Percentiles rank a stretch among this genome's conserved stretches.
Conservation (phyloP, 1,140 invertebrate species). For the Eueides isabella region DNA sequence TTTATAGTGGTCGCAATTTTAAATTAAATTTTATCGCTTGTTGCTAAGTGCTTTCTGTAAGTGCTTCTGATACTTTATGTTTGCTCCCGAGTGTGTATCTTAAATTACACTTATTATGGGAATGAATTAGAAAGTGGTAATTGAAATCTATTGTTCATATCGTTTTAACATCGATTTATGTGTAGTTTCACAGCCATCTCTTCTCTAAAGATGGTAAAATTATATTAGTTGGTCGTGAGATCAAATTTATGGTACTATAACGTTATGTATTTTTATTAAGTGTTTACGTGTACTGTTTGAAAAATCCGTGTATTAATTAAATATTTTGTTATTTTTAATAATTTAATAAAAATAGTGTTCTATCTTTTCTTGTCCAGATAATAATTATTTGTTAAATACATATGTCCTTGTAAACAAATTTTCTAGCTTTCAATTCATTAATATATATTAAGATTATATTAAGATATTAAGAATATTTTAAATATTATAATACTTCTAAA, state of each 20-base stretch:
- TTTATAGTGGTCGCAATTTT: conserved; percentile 49
- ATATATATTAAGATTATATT: too few relatives aligned
- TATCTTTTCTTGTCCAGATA: too few relatives aligned
- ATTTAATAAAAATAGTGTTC: too few relatives aligned
- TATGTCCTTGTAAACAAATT: too few relatives aligned
- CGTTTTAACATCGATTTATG: neutral
- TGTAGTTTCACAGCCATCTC: neutral
- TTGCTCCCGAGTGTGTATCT: conserved; percentile 13
- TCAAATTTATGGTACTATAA: neutral
- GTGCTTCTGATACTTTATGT: conserved; percentile 32
- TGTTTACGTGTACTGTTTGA: too few relatives aligned
- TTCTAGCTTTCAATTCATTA: too few relatives aligned
- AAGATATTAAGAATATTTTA: too few relatives aligned
- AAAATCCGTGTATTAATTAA: too few relatives aligned
- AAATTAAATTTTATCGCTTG: conserved; percentile 50
- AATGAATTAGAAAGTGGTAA: conserved; percentile 2
- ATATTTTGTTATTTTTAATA: too few relatives aligned
- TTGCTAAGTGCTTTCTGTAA: conserved; percentile 39
- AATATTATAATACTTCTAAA: too few relatives aligned
- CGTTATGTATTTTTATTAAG: too few relatives aligned
- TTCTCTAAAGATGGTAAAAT: neutral
- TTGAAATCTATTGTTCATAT: neutral
- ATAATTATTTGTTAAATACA: too few relatives aligned
- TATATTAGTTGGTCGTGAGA: neutral
- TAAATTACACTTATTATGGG: neutral